Evolutionary conservation across 1,140 invertebrate species (phyloP).

Genomic region (Plutomurus gul): DNA sequence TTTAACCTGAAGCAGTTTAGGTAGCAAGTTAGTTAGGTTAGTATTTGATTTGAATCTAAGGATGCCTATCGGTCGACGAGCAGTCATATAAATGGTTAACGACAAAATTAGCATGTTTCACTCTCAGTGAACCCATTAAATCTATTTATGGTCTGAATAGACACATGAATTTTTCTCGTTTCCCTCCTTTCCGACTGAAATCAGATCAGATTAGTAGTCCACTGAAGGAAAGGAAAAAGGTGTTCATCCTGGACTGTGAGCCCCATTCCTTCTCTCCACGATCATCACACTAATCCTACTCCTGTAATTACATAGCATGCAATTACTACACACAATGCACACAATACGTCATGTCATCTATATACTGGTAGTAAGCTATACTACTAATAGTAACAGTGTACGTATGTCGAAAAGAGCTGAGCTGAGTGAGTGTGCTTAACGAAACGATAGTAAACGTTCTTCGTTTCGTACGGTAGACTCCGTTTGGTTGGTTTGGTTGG

Average conservation of each 20-base stretch:
- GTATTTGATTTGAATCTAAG: background rate
- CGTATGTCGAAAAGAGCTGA: no score
- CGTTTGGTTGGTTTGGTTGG: slow-evolving; percentile 4
- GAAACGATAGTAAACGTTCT: slow-evolving; percentile 20
- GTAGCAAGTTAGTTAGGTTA: no score
- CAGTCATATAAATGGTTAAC: background rate
- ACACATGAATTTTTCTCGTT: background rate
- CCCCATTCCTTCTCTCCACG: no score
- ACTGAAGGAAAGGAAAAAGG: slow-evolving; percentile 22
- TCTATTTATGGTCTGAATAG: background rate
- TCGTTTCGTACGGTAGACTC: no score
- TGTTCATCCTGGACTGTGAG: slow-evolving; percentile 1
- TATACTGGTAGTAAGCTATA: background rate
- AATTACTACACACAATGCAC: slow-evolving; percentile 8
- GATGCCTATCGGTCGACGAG: background rate
- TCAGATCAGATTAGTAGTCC: slow-evolving; percentile 15
- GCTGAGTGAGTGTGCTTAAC: no score
- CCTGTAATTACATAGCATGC: background rate
- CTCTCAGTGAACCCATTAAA: slow-evolving; percentile 13
- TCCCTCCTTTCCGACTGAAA: background rate
- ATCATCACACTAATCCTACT: no score
- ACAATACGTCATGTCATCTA: background rate
- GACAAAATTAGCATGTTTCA: background rate
- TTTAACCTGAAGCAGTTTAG: no score
- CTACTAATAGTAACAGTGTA: background rate